These are phyloP conservation scores for Bos javanicus DNA, from an alignment of 2,113 vertebrate species.

Conservation along the genomic window DNA sequence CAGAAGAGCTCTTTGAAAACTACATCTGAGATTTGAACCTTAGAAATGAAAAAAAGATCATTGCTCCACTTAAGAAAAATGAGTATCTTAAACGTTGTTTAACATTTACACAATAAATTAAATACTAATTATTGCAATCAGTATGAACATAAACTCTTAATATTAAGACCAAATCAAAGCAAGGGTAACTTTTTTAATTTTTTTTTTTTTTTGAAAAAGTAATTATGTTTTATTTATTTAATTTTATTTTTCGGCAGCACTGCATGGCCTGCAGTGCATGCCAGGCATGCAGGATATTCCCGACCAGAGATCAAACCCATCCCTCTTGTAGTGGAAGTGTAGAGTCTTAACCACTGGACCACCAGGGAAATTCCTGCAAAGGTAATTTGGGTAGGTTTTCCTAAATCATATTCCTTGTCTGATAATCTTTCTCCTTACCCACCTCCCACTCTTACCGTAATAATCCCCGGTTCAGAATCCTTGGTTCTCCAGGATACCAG, in stretches of 20 bases:
- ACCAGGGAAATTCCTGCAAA: background rate
- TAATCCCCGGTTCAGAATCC: background rate
- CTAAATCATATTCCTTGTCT: background rate
- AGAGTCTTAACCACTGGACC: background rate
- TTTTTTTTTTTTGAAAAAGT: fast-evolving
- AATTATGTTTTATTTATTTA: background rate
- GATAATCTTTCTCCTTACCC: background rate
- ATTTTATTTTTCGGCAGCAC: background rate
- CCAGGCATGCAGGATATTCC: background rate
- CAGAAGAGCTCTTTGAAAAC: background rate
- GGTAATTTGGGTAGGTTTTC: background rate
- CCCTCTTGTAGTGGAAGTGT: background rate
- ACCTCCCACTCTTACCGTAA: background rate
- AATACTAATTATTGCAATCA: background rate
- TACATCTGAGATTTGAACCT: background rate
- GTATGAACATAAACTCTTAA: background rate
- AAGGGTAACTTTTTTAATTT: background rate
- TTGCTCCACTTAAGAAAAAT: background rate
- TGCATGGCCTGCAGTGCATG: background rate
- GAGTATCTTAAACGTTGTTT: background rate
- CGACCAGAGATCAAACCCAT: background rate
- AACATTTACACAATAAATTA: constrained; percentile 6
- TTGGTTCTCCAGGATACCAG: background rate
- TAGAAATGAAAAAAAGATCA: background rate
- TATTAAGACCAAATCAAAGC: background rate